Conservation (phyloP, 2,888 invertebrate species). For the Rhaphigaster nebulosa region DNA sequence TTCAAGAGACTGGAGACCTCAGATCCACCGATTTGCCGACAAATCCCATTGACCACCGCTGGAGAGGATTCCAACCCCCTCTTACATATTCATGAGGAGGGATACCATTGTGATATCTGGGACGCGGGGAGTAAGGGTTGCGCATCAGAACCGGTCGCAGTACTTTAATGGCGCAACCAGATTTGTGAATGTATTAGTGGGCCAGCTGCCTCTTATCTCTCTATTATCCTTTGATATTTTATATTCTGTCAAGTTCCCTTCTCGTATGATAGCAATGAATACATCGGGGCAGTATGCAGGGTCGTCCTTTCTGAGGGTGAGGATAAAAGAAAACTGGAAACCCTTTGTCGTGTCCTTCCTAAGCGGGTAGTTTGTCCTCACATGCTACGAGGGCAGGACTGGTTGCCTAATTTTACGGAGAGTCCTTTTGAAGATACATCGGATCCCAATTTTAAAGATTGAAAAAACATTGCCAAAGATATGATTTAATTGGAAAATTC, state of each 20-base stretch:
- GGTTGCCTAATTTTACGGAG: slow-evolving; percentile 7
- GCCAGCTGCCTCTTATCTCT: slow-evolving; percentile 25
- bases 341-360: neutral
- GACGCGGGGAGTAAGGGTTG: neutral
- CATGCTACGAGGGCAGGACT: neutral
- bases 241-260: slow-evolving; percentile 29
- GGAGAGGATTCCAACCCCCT: neutral
- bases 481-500: too few species aligned
- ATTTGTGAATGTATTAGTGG: slow-evolving; percentile 54
- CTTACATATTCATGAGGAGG: slow-evolving; percentile 25
- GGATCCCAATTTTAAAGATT: too few species aligned
- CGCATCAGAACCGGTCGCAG: slow-evolving; percentile 2
- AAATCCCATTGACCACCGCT: slow-evolving; percentile 1
- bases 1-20: neutral
- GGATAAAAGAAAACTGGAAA: slow-evolving; percentile 27
- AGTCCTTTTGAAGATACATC: neutral
- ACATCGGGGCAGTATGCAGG: neutral
- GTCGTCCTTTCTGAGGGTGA: neutral
- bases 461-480: too few species aligned
- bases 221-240: slow-evolving; percentile 36
- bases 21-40: neutral
- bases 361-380: slow-evolving; percentile 19
- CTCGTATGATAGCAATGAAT: slow-evolving; percentile 5
- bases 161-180: slow-evolving; percentile 49
- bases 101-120: neutral